Evolutionary conservation across 2,888 invertebrate genomes (phyloP), one percentile per base, ranked within the genome.

Genomic region (Clistopyga incitator): DNA sequence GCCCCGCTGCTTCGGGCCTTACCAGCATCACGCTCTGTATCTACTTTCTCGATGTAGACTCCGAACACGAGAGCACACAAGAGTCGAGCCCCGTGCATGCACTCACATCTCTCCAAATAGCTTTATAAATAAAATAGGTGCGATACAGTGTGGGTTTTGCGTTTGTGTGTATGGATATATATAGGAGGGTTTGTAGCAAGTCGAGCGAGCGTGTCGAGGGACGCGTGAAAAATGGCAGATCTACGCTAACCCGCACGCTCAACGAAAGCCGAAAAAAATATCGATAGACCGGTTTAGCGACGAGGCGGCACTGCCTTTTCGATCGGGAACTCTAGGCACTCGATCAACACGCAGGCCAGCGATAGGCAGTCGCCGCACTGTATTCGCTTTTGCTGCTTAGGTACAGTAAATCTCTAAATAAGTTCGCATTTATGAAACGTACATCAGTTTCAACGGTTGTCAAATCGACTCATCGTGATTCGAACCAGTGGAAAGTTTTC

Each of bases 31-130:
- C 59, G 50, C 45, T 72, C 79, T 42, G 67, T 42, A 67, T 74
- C 74, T 59, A 79, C 79, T 79, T 79, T 79, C 79, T 67, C 79
- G 67, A 67, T 78, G 25, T 70, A 71, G 61, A 68, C 47, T 47
- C 45, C 61, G 45, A 61, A 47, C 29, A 13, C 61, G 67, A 47
- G 67, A 42, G 15, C 25, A 20, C 10, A 64, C 34, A 1, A 34
- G 64, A n/a, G 11, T 61, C 34, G 23, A 15, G 15, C 23, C 3
- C 23, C 34, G 15, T 61, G 59, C 59, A 61, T 67, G 59, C 71
- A 25, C 71, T 72, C 45, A 56, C 45, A 72, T 59, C 71, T 34
- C 34, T 20, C 20, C 47, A n/a, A 74, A 34, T 56, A 47, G 18
- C 47, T 10, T 6, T 47, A 47, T 47, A 47, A 50, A 47, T 47